Percentiles rank a stretch among this genome's conserved stretches.
Evolutionary conservation across 2,797 vertebrate species (phyloP).

Genomic region (Hoplostethus atlanticus): DNA sequence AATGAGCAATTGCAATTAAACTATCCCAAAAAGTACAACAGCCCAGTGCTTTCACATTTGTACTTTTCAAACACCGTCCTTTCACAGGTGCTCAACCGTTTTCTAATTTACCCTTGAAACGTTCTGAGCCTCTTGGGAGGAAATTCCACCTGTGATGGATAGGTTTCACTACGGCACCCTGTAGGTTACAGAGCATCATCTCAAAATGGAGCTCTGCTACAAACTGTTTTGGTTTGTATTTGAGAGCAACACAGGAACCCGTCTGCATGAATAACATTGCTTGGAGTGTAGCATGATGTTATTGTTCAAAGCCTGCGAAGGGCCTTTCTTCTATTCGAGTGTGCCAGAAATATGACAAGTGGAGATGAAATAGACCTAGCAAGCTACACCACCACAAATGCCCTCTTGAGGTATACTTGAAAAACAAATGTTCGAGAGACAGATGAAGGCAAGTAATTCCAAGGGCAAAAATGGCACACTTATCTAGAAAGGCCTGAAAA

Average conservation of each 20-base stretch:
- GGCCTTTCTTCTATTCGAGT: slow-evolving; percentile 35
- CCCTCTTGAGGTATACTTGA: slow-evolving; percentile 22
- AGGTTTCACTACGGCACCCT: slow-evolving; percentile 34
- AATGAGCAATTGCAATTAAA: slow-evolving; percentile 5
- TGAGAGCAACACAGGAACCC: slow-evolving; percentile 39
- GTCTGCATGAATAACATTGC: slow-evolving; percentile 46
- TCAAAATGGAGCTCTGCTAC: slow-evolving; percentile 25
- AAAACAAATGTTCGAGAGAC: slow-evolving; percentile 19
- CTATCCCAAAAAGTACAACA: slow-evolving; percentile 8
- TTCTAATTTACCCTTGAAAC: slow-evolving; percentile 32
- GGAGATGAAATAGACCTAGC: slow-evolving; percentile 1
- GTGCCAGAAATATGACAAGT: slow-evolving; percentile 34
- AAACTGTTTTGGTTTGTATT: slow-evolving; percentile 33
- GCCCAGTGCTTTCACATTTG: not conserved
- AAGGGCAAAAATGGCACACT: not conserved
- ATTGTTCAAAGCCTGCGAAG: slow-evolving; percentile 36
- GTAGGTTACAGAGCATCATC: slow-evolving; percentile 52
- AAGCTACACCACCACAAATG: slow-evolving; percentile 18
- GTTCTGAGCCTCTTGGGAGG: slow-evolving; percentile 27
- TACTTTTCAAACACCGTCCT: slow-evolving; percentile 14
- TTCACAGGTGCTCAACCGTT: slow-evolving; percentile 18
- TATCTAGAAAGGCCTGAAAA: slow-evolving; percentile 1
- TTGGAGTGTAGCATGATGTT: slow-evolving; percentile 17
- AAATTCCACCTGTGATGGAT: slow-evolving; percentile 39
- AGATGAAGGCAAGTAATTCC: slow-evolving; percentile 2